These are phyloP conservation scores for Cheilosia grossa DNA, from an alignment of 2,888 invertebrate species.

Conservation along the genomic window DNA sequence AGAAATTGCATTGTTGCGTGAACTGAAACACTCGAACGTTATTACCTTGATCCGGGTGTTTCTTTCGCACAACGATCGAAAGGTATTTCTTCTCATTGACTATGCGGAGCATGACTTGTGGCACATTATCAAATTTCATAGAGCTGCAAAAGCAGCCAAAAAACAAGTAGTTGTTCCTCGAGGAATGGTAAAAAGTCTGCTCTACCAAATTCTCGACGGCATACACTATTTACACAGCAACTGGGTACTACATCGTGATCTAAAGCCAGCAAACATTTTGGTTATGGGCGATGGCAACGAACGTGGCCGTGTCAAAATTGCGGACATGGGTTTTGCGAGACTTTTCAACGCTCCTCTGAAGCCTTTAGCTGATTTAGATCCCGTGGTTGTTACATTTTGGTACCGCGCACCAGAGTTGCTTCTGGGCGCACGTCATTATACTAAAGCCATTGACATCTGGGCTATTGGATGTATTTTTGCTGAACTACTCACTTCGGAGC, in stretches of 20 bases:
- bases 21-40: conserved; percentile 98
- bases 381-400: conserved; percentile 99
- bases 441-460: conserved; percentile 99
- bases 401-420: conserved; percentile 98
- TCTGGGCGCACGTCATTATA: conserved; percentile 97
- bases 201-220: conserved; percentile 99
- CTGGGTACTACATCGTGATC: conserved; percentile 99
- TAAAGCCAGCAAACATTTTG: conserved; percentile 99
- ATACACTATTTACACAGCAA: conserved; percentile 99
- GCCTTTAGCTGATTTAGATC: conserved; percentile 98
- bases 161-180: conserved; percentile 98
- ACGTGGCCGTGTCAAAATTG: conserved; percentile 98
- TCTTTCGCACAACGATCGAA: conserved; percentile 96
- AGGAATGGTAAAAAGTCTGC: conserved; percentile 98
- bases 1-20: conserved; percentile 98
- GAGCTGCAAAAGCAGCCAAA: conserved; percentile 98
- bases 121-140: conserved; percentile 99
- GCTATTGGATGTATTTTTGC: conserved; percentile 99
- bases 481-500: conserved; percentile 98
- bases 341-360: conserved; percentile 99
- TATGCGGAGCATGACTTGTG: conserved; percentile 99
- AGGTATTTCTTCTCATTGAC: conserved; percentile 98
- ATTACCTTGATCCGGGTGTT: conserved; percentile 98
- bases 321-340: conserved; percentile 99
- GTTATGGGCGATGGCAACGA: conserved; percentile 99